Conservation (phyloP, 2,888 invertebrate species). For the Microplitis manilae region DNA sequence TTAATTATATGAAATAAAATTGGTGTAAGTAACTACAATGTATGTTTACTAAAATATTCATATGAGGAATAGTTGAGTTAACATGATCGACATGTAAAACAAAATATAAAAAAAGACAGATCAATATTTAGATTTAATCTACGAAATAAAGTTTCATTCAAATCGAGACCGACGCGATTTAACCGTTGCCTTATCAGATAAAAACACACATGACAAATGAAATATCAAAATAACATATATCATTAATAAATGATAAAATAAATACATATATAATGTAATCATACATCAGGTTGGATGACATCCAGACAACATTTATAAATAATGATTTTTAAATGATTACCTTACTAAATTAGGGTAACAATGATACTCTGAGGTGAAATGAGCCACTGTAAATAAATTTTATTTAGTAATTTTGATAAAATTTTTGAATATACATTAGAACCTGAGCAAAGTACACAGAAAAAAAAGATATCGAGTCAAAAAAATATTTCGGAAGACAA, state of each 20-base stretch:
- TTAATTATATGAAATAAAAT: no score
- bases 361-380: no score
- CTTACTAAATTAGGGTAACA: no score
- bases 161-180: not conserved
- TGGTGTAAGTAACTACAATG: no score
- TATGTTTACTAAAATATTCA: not conserved
- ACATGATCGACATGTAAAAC: not conserved
- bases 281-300: conserved; percentile 32
- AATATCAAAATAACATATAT: not conserved
- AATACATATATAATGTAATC: conserved; percentile 34
- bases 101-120: not conserved
- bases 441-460: no score
- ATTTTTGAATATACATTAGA: no score
- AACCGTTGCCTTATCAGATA: not conserved
- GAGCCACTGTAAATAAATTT: no score
- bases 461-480: no score
- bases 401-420: no score
- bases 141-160: not conserved
- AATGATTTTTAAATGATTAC: no score
- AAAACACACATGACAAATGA: not conserved
- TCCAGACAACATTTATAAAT: not conserved
- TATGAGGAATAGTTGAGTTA: not conserved
- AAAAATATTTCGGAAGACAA: no score
- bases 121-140: not conserved
- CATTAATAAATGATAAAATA: conserved; percentile 9